Evolutionary conservation across 2,888 invertebrate genomes (phyloP).

Genomic region (Gisinianus flammeolus): DNA sequence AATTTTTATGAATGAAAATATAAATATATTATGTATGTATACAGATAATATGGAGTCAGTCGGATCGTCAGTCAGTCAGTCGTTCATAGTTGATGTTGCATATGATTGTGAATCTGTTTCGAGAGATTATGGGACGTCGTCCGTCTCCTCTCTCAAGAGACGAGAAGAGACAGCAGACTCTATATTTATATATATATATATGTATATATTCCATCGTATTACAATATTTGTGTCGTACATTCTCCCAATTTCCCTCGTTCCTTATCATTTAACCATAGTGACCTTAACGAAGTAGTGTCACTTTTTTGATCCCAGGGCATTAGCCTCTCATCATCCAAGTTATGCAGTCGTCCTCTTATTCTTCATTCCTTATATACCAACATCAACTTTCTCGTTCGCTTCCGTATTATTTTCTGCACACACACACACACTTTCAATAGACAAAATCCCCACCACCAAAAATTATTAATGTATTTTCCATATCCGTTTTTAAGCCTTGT

Average conservation of each 20-base stretch:
- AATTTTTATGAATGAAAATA: conserved; percentile 3
- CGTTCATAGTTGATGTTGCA: not conserved
- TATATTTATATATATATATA: no score
- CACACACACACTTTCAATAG: no score
- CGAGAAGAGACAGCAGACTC: not conserved
- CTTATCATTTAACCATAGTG: conserved; percentile 33
- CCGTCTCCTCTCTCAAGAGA: no score
- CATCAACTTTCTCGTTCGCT: not conserved
- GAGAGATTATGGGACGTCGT: no score
- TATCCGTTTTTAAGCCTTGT: not conserved
- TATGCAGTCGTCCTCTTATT: not conserved
- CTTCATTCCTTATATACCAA: not conserved
- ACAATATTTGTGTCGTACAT: no score
- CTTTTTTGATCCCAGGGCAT: conserved; percentile 34
- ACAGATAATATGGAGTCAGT: not conserved
- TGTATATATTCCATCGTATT: no score
- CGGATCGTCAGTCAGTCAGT: not conserved
- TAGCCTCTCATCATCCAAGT: conserved; percentile 19
- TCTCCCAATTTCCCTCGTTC: not conserved
- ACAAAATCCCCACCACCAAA: no score
- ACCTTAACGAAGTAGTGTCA: conserved; percentile 38
- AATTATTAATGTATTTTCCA: not conserved
- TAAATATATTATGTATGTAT: not conserved
- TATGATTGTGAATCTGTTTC: no score
- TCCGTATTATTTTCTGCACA: not conserved